phyloP scores from a whole-genome alignment of 1,140 invertebrate genomes.

The Micrasema longulum region DNA sequence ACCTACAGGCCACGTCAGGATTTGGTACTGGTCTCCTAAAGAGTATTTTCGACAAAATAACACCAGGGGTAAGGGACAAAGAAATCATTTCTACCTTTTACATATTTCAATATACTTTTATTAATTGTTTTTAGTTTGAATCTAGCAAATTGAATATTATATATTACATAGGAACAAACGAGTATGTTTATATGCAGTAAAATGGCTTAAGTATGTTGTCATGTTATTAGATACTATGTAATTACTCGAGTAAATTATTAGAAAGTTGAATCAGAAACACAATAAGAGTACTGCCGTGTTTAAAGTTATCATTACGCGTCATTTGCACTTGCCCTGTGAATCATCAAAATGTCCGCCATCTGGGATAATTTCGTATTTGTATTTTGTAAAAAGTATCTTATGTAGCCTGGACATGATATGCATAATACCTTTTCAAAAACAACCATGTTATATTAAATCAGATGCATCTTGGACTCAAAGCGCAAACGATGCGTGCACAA shows the following conservation, averaged over 20 bases:
- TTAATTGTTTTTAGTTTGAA: slow-evolving; percentile 23
- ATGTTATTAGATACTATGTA: slow-evolving; percentile 24
- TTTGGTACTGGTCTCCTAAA: slow-evolving; percentile 70
- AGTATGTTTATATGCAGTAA: slow-evolving; percentile 33
- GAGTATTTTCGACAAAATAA: slow-evolving; percentile 72
- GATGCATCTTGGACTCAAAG: too few species aligned
- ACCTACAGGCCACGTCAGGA: slow-evolving; percentile 67
- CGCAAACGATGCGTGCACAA: too few species aligned
- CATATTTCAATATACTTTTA: slow-evolving; percentile 42
- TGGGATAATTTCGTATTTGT: too few species aligned
- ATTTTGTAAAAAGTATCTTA: too few species aligned
- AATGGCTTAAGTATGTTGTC: slow-evolving; percentile 36
- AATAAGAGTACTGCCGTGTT: slow-evolving; percentile 4
- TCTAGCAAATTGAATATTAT: slow-evolving; percentile 35
- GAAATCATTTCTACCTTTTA: slow-evolving; percentile 45
- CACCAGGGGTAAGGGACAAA: slow-evolving; percentile 68
- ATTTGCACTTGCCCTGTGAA: too few species aligned
- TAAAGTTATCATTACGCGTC: too few species aligned
- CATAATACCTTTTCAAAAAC: too few species aligned
- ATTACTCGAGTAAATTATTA: slow-evolving; percentile 7
- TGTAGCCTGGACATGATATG: too few species aligned
- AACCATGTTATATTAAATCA: too few species aligned
- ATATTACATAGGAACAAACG: slow-evolving; percentile 8
- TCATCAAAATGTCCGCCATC: too few species aligned
- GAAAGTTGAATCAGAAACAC: slow-evolving; percentile 33